Evolutionary conservation across 1,140 invertebrate genomes (phyloP).

Genomic region (Orchesella cincta): DNA sequence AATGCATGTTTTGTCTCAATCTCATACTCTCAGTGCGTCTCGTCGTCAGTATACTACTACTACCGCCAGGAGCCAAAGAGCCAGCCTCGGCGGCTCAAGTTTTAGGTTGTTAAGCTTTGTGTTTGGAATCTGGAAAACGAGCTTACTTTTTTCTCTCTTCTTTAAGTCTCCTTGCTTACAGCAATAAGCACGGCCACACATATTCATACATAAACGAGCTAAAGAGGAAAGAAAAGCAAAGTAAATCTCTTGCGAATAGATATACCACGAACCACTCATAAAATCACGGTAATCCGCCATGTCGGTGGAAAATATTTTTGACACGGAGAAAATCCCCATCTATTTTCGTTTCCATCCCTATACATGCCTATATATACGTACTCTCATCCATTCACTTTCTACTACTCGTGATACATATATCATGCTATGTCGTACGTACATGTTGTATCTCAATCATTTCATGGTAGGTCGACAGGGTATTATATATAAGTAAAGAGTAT

Average conservation of each 20-base stretch:
- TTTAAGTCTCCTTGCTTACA: constrained; percentile 13
- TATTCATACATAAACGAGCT: constrained; percentile 3
- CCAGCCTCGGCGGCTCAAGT: too few species aligned
- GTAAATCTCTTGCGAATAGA: constrained; percentile 26
- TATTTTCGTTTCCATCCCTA: neutral
- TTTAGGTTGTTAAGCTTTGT: neutral
- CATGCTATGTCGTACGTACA: neutral
- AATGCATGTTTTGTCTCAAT: too few species aligned
- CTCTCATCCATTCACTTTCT: neutral
- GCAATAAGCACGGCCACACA: constrained; percentile 11
- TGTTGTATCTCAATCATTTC: neutral
- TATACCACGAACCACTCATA: constrained; percentile 24
- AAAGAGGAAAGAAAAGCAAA: neutral
- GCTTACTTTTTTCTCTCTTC: neutral
- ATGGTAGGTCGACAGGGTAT: too few species aligned
- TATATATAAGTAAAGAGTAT: neutral
- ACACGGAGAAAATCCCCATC: constrained; percentile 19
- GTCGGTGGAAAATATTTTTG: constrained; percentile 25
- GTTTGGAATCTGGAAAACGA: constrained; percentile 3
- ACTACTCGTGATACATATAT: neutral
- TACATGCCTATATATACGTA: neutral
- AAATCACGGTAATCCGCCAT: constrained; percentile 27
- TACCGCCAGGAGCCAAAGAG: too few species aligned
- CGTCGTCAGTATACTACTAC: too few species aligned
- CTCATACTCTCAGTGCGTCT: too few species aligned